Percentiles rank a stretch among this genome's conserved stretches.
Conservation (phyloP, 1,140 invertebrate species). For the Drosophila sechellia region DNA sequence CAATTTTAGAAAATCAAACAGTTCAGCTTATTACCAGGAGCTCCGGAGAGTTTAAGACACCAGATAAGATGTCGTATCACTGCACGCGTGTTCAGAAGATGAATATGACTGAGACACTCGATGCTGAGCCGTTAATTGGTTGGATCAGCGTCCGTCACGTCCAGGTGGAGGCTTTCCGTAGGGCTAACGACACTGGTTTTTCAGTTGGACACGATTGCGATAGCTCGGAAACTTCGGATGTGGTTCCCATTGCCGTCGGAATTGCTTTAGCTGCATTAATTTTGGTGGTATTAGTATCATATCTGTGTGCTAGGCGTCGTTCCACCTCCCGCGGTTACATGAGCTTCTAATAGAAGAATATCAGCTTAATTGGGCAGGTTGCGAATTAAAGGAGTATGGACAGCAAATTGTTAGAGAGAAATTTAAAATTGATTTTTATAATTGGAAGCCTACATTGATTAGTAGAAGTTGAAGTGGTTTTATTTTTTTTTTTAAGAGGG, state of each 20-base stretch:
- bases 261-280: conserved; percentile 95
- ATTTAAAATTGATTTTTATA: conserved; percentile 78
- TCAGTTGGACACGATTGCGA: conserved; percentile 90
- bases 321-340: conserved; percentile 92
- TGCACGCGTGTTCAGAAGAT: conserved; percentile 87
- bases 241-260: conserved; percentile 98
- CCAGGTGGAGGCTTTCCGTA: conserved; percentile 90
- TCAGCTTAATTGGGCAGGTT: conserved; percentile 8
- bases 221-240: conserved; percentile 90
- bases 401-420: conserved; percentile 59
- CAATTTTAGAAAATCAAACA: conserved; percentile 84
- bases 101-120: conserved; percentile 85
- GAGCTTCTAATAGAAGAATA: conserved; percentile 74
- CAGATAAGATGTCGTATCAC: conserved; percentile 88
- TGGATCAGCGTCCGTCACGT: conserved; percentile 86
- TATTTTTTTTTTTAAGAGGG: conserved; percentile 1
- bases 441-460: conserved; percentile 57
- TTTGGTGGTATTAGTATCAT: conserved; percentile 95
- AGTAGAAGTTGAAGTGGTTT: conserved; percentile 13
- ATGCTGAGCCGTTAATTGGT: conserved; percentile 68
- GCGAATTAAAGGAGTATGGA: conserved; percentile 21
- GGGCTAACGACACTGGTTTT: conserved; percentile 59
- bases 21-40: conserved; percentile 85
- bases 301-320: conserved; percentile 94
- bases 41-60: conserved; percentile 85